Evolutionary conservation across 2,113 vertebrate genomes (phyloP).

Genomic region (Trogon surrucura): DNA sequence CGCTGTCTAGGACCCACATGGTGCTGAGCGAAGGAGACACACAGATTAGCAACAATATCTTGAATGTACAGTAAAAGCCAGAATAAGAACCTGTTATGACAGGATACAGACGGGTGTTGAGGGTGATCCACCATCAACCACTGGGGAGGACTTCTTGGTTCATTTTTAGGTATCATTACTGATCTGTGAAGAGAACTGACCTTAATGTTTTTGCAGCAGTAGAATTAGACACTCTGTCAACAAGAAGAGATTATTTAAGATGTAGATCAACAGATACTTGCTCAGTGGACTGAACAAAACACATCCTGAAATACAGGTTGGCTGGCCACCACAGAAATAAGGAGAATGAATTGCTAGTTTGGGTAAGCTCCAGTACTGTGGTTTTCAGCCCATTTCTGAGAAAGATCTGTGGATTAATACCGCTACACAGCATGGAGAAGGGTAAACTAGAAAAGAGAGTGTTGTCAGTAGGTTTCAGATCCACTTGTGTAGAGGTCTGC

Average conservation of each 20-base stretch:
- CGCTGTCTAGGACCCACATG: neutral
- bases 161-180: neutral
- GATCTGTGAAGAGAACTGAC: neutral
- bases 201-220: neutral
- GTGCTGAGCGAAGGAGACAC: neutral
- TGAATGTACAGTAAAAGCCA: neutral
- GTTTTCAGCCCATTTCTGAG: neutral
- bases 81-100: neutral
- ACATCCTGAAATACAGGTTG: neutral
- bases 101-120: neutral
- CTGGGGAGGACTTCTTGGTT: neutral
- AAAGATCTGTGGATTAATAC: neutral
- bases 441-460: neutral
- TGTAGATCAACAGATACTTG: neutral
- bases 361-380: neutral
- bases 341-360: neutral
- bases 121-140: neutral
- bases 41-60: neutral
- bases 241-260: neutral
- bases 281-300: neutral
- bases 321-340: neutral
- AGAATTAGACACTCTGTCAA: neutral
- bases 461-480: neutral
- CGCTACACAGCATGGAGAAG: rapidly evolving
- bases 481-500: neutral